Evolutionary conservation across 2,113 vertebrate genomes (phyloP), one percentile per base, ranked within the genome.

Genomic region (Peucedramus taeniatus): DNA sequence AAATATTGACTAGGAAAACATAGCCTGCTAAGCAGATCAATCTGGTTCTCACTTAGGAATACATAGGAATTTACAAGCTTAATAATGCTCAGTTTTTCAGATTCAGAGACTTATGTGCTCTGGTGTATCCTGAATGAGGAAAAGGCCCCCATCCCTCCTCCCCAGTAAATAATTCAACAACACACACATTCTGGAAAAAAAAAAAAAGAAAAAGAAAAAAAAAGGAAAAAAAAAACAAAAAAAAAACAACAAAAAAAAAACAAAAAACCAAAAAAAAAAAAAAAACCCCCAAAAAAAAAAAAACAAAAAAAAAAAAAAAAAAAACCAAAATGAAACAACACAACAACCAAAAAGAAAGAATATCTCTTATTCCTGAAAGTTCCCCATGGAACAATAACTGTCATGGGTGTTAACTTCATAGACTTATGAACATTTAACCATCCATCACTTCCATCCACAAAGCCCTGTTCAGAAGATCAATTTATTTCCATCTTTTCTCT

Each of bases 1-100:
- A 94, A 96, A 95, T 94, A 88, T 90, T 90, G 76, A 93, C 85
- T 78, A 44, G 23, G 79, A 71, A 95, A 93, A 92, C 47, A 80
- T 8, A 81, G 28, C 26, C 45, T 87, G 83, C 81, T 93, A 95
- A 91, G 78, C 44, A 88, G 51, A 86, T 94, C 60, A 75, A 68
- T 96, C 59, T 94, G 42, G 59, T 93, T 85, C 42, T 88, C 56
- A 53, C 27, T 93, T 45, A 71, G 49, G 79, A 94, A 89, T 60
- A 93, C 31, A 75, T 1, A 77, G 71, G 78, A 90, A 95, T 89
- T 92, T 92, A 86, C 24, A 83, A 88, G 59, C 10, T 70, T 87
- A 83, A 54, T 86, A 68, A 54, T 49, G 14, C 24, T 92, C 56
- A 40, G 21, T 64, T 44, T 95, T 56, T 83, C 35, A 89, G 40